Evolutionary conservation across 2,113 vertebrate genomes (phyloP).

Genomic region (Halichoeres trimaculatus): DNA sequence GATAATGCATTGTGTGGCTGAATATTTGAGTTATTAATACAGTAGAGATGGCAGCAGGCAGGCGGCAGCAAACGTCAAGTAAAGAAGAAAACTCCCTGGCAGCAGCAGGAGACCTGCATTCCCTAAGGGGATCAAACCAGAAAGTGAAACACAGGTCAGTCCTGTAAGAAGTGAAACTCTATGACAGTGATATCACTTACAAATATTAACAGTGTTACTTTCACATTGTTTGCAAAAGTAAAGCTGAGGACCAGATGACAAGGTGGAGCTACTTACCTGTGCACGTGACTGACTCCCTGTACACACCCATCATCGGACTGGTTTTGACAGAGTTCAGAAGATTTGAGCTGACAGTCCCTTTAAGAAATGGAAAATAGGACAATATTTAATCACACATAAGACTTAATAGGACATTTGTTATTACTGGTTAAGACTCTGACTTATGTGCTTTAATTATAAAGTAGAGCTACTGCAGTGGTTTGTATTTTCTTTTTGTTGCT

Average conservation of each 20-base stretch:
- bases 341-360: slow-evolving; percentile 67
- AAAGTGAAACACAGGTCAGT: not conserved
- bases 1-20: not conserved
- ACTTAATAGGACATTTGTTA: not conserved
- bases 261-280: slow-evolving; percentile 67
- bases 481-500: not conserved
- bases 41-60: slow-evolving; percentile 37
- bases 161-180: not conserved
- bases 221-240: not conserved
- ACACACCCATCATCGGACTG: slow-evolving; percentile 75
- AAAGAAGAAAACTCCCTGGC: slow-evolving; percentile 39
- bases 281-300: slow-evolving; percentile 66
- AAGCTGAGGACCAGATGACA: not conserved
- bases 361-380: slow-evolving; percentile 24
- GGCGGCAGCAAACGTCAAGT: slow-evolving; percentile 37
- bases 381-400: not conserved
- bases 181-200: too few relatives aligned
- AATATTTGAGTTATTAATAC: not conserved
- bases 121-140: slow-evolving; percentile 10
- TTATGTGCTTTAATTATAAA: not conserved
- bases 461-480: not conserved
- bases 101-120: slow-evolving; percentile 22
- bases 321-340: slow-evolving; percentile 72
- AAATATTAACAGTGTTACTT: not conserved
- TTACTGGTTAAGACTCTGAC: not conserved